Percentiles rank a stretch among this genome's conserved stretches.
Evolutionary conservation across 2,113 vertebrate genomes (phyloP).

Genomic region (Cololabis saira): DNA sequence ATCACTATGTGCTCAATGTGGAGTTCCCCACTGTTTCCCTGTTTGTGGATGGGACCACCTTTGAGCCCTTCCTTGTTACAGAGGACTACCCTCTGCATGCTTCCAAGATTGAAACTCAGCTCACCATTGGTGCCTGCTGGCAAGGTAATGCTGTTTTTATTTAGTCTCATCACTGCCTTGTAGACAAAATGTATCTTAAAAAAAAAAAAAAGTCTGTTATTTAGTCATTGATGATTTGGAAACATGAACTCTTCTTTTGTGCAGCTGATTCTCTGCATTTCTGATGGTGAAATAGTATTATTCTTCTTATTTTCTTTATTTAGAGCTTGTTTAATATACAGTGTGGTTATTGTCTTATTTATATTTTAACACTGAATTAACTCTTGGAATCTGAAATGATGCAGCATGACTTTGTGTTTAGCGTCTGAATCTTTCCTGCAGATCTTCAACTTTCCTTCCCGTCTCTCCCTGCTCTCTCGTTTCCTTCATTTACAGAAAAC

Average conservation of each 20-base stretch:
- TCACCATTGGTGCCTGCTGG: constrained; percentile 97
- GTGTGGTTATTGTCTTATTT: constrained; percentile 11
- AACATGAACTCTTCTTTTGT: no score
- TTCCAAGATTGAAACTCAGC: constrained; percentile 89
- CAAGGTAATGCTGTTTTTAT: constrained; percentile 85
- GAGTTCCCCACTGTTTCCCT: constrained; percentile 89
- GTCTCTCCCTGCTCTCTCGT: constrained; percentile 85
- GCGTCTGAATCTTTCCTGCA: constrained; percentile 55
- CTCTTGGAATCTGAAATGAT: constrained; percentile 31
- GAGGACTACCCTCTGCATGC: constrained; percentile 95
- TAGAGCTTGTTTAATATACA: constrained; percentile 1
- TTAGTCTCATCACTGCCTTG: neutral
- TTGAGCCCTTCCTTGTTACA: constrained; percentile 93
- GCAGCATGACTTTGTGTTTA: constrained; percentile 34
- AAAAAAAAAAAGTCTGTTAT: no score
- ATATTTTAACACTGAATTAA: neutral
- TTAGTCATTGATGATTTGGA: no score
- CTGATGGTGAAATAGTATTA: neutral
- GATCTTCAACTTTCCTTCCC: constrained; percentile 71
- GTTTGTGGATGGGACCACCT: constrained; percentile 90
- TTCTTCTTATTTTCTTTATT: neutral
- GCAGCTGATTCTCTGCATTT: no score
- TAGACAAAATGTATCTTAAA: neutral
- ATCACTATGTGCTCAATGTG: constrained; percentile 94
- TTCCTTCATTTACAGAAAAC: constrained; percentile 93